Evolutionary conservation across 2,888 invertebrate species (phyloP), one percentile per base, ranked within the genome.

Genomic region (Noctua pronuba): DNA sequence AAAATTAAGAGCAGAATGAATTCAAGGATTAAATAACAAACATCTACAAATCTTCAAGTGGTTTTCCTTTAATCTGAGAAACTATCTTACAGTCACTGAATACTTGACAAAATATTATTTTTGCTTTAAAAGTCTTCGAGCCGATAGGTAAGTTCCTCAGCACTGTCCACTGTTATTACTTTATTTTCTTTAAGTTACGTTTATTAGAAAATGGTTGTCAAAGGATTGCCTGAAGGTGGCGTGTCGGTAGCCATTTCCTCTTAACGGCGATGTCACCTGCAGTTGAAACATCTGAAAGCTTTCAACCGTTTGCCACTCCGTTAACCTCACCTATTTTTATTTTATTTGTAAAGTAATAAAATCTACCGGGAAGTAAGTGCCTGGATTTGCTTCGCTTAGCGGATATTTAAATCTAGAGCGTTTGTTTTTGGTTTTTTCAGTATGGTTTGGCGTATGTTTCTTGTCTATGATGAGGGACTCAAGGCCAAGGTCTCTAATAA

Each of bases 201-300:
- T 75, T 88, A 84, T 82, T 79, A 85, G 44, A 69, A 81, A 74
- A 74, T 52, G 74, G 65, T 84, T 86, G 82, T 85, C 76, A 80
- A 82, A 83, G 85, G 75, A 81, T 86, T 74, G 77, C 81, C 82
- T 85, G 85, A 69, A 86, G 83, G 80, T 92, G 87, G 91, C 92
- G 89, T 92, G 92, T 88, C 91, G 84, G 88, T 87, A 86, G 86
- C 92, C 91, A 91, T 93, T 94, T 94, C 90, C 92, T 90, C 89
- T 90, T 87, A 89, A 88, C 86, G 85, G 88, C 91, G 89, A 92
- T 88, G 91, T 93, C 92, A 92, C 92, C 92, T 92, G 92, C 92
- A 91, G 87, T 89, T 90, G 88, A 91, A 91, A 90, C 91, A 92
- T 91, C 93, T 93, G 93, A 95, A 94, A 95, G 95, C 95, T 95